Conservation (phyloP, 1,140 invertebrate species). For the Drosophila ananassae region DNA sequence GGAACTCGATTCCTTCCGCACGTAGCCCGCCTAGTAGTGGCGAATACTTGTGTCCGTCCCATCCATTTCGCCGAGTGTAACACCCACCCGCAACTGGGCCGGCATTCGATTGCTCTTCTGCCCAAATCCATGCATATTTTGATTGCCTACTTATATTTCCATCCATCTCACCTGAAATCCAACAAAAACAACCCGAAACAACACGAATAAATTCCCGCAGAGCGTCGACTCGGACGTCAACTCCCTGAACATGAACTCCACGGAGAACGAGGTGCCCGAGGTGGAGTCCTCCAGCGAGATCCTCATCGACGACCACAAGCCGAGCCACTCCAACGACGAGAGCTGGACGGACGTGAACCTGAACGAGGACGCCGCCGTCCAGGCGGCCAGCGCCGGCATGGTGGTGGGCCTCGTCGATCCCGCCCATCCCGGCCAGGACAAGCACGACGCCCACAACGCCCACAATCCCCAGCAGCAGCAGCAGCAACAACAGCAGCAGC, state of each 20-base stretch:
- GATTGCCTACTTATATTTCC: constrained; percentile 38
- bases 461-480: constrained; percentile 33
- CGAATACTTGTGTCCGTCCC: neutral
- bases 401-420: constrained; percentile 54
- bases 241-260: constrained; percentile 88
- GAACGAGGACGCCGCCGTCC: constrained; percentile 90
- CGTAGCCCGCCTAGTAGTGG: neutral
- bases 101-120: constrained; percentile 41
- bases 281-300: constrained; percentile 88
- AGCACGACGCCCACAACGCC: constrained; percentile 26
- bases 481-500: constrained; percentile 49
- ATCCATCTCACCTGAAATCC: neutral
- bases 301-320: constrained; percentile 88
- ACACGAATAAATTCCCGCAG: constrained; percentile 78
- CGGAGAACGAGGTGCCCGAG: constrained; percentile 88
- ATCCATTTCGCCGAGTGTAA: constrained; percentile 19
- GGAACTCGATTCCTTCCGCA: neutral
- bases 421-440: constrained; percentile 7
- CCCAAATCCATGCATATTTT: constrained; percentile 48
- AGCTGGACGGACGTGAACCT: constrained; percentile 96
- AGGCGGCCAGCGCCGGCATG: constrained; percentile 71
- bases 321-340: constrained; percentile 88
- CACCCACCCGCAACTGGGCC: constrained; percentile 24
- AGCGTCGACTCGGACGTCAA: constrained; percentile 91
- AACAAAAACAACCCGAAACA: neutral